A percentile compares a stretch with the other conserved stretches of the same genome.
These are phyloP conservation scores for Homarus gammarus DNA, from an alignment of 2,888 invertebrate species.

Conservation along the genomic window DNA sequence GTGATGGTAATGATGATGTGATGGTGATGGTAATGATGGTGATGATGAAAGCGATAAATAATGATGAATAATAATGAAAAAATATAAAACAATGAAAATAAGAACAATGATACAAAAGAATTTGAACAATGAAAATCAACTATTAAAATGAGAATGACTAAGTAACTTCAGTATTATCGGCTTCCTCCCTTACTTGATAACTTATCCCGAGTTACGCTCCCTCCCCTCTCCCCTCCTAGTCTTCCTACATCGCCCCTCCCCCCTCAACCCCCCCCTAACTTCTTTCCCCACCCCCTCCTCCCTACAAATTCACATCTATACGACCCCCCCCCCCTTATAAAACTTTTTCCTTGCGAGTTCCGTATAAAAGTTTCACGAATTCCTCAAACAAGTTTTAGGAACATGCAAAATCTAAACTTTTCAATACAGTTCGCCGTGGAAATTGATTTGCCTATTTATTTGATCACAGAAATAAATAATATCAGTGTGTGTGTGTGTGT, in stretches of 20 bases:
- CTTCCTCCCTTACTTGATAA: too few relatives aligned
- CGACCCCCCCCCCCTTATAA: neutral
- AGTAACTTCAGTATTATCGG: too few relatives aligned
- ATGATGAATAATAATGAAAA: too few relatives aligned
- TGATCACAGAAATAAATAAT: too few relatives aligned
- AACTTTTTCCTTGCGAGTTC: conserved; percentile 29
- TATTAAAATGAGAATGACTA: too few relatives aligned
- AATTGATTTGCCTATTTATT: neutral
- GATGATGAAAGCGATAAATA: too few relatives aligned
- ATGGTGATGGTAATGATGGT: too few relatives aligned
- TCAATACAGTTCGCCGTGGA: conserved; percentile 23
- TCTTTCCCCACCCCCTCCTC: neutral
- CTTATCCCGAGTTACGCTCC: neutral
- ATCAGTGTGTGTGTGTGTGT: too few relatives aligned
- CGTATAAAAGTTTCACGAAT: conserved; percentile 43
- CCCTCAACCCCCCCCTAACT: neutral
- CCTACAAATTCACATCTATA: neutral
- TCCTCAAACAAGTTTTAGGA: conserved; percentile 36
- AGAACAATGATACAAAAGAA: too few relatives aligned
- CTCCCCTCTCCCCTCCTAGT: neutral
- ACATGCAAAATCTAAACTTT: conserved; percentile 37
- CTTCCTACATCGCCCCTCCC: neutral
- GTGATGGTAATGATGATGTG: too few relatives aligned
- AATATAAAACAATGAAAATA: too few relatives aligned
- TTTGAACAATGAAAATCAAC: too few relatives aligned